phyloP scores from a whole-genome alignment of 1,140 invertebrate genomes.

The Lamellibrachia luymesi region DNA sequence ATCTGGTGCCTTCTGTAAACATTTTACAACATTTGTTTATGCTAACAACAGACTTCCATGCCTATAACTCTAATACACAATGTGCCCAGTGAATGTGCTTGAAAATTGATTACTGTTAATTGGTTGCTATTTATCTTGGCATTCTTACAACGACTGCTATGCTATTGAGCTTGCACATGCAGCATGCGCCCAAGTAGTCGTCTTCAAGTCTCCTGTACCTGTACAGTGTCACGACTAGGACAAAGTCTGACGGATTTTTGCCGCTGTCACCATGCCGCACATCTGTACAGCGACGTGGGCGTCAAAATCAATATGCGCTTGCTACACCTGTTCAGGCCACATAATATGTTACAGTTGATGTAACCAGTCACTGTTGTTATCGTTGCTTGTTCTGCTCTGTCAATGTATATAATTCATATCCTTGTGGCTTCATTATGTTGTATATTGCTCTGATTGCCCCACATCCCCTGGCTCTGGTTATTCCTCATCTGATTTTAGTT shows the following conservation, averaged over 20 bases:
- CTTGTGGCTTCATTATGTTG: too few relatives aligned
- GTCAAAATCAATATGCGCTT: background rate
- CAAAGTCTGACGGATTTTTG: background rate
- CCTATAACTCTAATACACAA: background rate
- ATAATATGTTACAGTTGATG: background rate
- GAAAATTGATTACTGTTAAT: background rate
- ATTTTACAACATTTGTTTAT: too few relatives aligned
- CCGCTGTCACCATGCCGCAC: background rate
- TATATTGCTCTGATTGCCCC: too few relatives aligned
- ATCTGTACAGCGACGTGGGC: background rate
- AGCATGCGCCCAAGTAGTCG: background rate
- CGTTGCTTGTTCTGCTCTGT: background rate
- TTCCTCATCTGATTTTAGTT: too few relatives aligned
- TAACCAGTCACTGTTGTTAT: background rate
- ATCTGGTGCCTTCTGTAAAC: background rate
- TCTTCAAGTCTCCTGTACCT: background rate
- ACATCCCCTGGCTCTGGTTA: too few relatives aligned
- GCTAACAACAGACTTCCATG: background rate
- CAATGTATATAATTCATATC: too few relatives aligned
- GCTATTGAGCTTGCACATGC: background rate
- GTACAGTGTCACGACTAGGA: background rate
- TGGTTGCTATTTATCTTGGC: background rate
- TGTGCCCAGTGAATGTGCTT: background rate
- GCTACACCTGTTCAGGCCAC: background rate
- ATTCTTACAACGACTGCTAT: background rate